Base-by-base conservation (phyloP, 1,140 invertebrate species). In the Liolophura sinensis region DNA sequence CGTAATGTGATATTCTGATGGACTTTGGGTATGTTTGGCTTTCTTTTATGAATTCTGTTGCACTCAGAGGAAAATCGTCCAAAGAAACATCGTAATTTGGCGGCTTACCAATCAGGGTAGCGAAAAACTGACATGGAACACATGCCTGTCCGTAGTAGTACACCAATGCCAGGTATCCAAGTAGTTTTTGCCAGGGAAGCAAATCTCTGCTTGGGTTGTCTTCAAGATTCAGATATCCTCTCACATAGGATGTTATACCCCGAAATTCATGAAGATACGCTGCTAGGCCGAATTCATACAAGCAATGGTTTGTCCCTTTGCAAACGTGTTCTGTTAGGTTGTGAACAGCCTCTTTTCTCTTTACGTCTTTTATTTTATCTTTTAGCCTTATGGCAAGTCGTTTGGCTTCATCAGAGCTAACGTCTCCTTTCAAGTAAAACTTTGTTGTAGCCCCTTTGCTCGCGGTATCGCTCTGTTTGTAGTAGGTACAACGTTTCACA, bases 91-190 rank as follows among this genome's bases (percentile, higher is more conserved):
- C 62, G 49, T 67, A 72, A 56, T 73, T 69, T 15, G 64, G 11
- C 15, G 61, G 68, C 59, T 60, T 65, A 7, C 59, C 58, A 18
- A 55, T 48, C 14, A 77, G 40, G 14, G 71, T 22, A 0, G 64
- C 56, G 20, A 77, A 70, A 52, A 77, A 71, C n/a, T 73, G 69
- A 22, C 69, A 69, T 1, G 73, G 73, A 27, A 77, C 11, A 16
- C 69, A 69, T 40, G 65, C 52, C 48, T 77, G 71, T 11, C 71
- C 75, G 62, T 73, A 77, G 24, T 67, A 75, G 40, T 75, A 70
- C 0, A 67, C 71, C 1, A 77, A 60, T 14, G 75, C 64, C 20
- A 77, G 50, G 52, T 69, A 75, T 0, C 50, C 65, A 51, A 75
- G 65, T 0, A 56, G 57, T 50, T 54, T 68, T 55, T 70, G 71